Evolutionary conservation across 1,140 invertebrate species (phyloP).

Genomic region (Antheraea pernyi): DNA sequence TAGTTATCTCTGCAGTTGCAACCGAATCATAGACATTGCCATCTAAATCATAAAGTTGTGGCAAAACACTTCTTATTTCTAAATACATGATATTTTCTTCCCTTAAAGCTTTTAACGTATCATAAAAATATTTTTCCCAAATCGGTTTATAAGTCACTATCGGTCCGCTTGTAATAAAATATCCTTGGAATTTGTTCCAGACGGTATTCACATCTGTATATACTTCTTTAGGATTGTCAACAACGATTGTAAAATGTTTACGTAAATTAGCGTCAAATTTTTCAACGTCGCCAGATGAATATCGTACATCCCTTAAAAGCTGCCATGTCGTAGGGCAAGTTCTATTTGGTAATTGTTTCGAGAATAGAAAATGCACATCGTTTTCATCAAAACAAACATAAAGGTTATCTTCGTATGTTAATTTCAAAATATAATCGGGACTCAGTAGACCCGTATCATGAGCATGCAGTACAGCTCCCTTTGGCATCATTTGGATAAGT

Average conservation of each 20-base stretch:
- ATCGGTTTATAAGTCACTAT: slow-evolving; percentile 86
- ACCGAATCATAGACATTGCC: slow-evolving; percentile 79
- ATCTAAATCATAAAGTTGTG: slow-evolving; percentile 82
- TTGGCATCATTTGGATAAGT: slow-evolving; percentile 84
- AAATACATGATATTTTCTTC: slow-evolving; percentile 90
- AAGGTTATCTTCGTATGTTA: slow-evolving; percentile 85
- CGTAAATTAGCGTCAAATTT: slow-evolving; percentile 82
- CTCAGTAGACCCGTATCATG: slow-evolving; percentile 85
- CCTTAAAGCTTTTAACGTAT: slow-evolving; percentile 84
- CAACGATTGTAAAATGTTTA: slow-evolving; percentile 81
- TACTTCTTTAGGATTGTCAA: slow-evolving; percentile 78
- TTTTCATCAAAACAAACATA: slow-evolving; percentile 81
- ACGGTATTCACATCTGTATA: slow-evolving; percentile 84
- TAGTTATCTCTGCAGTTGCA: slow-evolving; percentile 81
- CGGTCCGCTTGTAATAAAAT: slow-evolving; percentile 81
- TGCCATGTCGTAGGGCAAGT: slow-evolving; percentile 72
- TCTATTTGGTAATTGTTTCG: slow-evolving; percentile 50
- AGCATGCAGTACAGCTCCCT: slow-evolving; percentile 86
- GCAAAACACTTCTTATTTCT: slow-evolving; percentile 83
- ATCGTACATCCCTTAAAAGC: slow-evolving; percentile 79
- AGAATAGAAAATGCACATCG: slow-evolving; percentile 44
- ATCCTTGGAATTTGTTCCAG: slow-evolving; percentile 84
- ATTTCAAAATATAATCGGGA: slow-evolving; percentile 83
- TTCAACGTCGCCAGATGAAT: slow-evolving; percentile 64
- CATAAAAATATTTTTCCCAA: slow-evolving; percentile 86